These are phyloP conservation scores for Malacoraja senta DNA, from an alignment of 2,797 vertebrate genomes.

Conservation along the genomic window DNA sequence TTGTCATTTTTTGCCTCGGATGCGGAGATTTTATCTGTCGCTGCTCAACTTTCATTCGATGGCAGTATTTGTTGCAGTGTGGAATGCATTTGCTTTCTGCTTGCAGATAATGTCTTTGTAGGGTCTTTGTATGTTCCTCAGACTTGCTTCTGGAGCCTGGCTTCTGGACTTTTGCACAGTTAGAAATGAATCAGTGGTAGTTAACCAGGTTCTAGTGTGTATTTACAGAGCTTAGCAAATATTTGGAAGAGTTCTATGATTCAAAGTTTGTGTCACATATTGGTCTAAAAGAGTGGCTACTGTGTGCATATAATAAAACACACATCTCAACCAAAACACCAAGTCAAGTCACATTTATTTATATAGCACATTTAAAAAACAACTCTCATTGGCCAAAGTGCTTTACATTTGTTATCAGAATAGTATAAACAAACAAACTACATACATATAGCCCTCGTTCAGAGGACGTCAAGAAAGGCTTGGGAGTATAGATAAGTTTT, in stretches of 20 bases:
- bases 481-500: too few relatives aligned
- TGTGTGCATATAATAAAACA: neutral
- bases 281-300: too few relatives aligned
- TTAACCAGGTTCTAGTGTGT: neutral
- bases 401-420: too few relatives aligned
- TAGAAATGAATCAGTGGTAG: neutral
- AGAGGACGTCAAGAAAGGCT: too few relatives aligned
- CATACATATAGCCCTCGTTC: too few relatives aligned
- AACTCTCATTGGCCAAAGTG: too few relatives aligned
- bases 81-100: neutral
- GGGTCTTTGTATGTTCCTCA: neutral
- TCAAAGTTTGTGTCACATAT: too few relatives aligned
- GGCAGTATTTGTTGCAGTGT: neutral
- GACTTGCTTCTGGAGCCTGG: neutral
- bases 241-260: neutral
- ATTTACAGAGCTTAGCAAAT: neutral
- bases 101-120: neutral
- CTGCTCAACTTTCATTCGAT: neutral
- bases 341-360: too few relatives aligned
- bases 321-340: neutral
- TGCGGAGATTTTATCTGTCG: neutral
- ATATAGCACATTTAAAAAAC: too few relatives aligned
- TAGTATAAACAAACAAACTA: too few relatives aligned
- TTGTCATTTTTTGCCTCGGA: neutral
- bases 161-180: neutral